phyloP scores from a whole-genome alignment of 2,888 invertebrate genomes.

The Metellina segmentata region DNA sequence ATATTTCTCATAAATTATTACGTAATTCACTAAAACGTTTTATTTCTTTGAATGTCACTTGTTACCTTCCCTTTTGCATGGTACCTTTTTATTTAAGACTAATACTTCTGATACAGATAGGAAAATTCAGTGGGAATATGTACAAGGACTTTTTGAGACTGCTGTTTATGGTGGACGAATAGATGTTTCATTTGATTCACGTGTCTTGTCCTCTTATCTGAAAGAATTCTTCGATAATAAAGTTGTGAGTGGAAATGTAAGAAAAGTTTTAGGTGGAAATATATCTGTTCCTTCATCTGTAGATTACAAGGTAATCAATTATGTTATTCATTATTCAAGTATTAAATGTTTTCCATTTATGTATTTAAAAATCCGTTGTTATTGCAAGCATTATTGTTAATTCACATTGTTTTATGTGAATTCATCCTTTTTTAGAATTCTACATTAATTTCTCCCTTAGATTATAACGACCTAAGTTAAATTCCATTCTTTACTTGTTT shows the following conservation, averaged over 20 bases:
- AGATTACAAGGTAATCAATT: slow-evolving; percentile 68
- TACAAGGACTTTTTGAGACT: slow-evolving; percentile 88
- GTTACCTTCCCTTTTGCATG: no score
- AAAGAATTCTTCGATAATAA: slow-evolving; percentile 84
- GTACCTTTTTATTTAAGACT: background rate
- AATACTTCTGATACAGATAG: slow-evolving; percentile 15
- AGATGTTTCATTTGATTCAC: slow-evolving; percentile 88
- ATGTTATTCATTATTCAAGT: background rate
- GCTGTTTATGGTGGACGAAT: slow-evolving; percentile 93
- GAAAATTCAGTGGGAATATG: slow-evolving; percentile 86
- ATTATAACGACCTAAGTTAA: no score
- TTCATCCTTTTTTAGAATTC: no score
- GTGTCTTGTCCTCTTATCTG: slow-evolving; percentile 86
- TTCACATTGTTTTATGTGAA: no score
- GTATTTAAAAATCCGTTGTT: no score
- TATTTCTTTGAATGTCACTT: no score
- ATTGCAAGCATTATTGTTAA: no score
- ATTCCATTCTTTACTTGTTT: no score
- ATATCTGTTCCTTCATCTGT: slow-evolving; percentile 71
- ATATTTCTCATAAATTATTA: no score
- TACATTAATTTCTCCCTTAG: no score
- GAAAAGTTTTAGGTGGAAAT: slow-evolving; percentile 51
- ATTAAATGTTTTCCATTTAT: no score
- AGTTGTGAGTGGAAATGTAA: slow-evolving; percentile 82
- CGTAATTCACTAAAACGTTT: no score